Evolutionary conservation across 1,140 invertebrate genomes (phyloP).

Genomic region (Orius insidiosus): DNA sequence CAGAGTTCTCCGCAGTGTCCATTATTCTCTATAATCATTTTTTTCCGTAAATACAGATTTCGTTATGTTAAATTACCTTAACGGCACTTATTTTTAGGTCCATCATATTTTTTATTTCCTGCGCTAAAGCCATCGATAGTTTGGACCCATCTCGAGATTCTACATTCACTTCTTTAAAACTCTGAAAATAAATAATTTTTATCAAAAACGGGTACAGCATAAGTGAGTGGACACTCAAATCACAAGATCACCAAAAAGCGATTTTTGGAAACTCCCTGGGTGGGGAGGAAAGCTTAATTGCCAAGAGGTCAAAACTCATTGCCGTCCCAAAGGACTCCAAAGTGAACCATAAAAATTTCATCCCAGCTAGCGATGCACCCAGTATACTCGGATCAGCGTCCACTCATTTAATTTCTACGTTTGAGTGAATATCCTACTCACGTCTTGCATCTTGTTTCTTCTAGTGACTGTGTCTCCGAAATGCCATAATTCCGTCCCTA

Average conservation of each 20-base stretch:
- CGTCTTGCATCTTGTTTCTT: constrained; percentile 47
- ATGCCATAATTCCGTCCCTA: constrained; percentile 49
- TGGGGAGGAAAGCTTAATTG: too few species aligned
- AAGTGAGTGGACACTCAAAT: too few species aligned
- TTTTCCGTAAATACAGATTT: neutral
- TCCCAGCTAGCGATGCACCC: too few species aligned
- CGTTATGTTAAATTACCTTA: constrained; percentile 31
- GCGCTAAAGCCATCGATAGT: constrained; percentile 55
- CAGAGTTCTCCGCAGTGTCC: constrained; percentile 60
- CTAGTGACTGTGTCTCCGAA: constrained; percentile 53
- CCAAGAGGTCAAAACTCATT: too few species aligned
- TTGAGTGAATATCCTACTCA: too few species aligned
- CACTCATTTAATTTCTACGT: too few species aligned
- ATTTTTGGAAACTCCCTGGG: too few species aligned
- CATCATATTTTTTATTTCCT: constrained; percentile 66
- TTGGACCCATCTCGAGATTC: constrained; percentile 47
- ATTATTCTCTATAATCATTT: constrained; percentile 44
- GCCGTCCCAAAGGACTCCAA: too few species aligned
- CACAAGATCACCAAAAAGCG: too few species aligned
- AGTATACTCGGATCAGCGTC: too few species aligned
- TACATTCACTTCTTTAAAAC: constrained; percentile 53
- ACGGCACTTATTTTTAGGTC: constrained; percentile 67
- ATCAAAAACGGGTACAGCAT: constrained; percentile 24
- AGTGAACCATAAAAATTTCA: too few species aligned
- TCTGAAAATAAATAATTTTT: constrained; percentile 36